Base-by-base conservation (phyloP, 1,140 invertebrate species). In the Brachionus angularis region DNA sequence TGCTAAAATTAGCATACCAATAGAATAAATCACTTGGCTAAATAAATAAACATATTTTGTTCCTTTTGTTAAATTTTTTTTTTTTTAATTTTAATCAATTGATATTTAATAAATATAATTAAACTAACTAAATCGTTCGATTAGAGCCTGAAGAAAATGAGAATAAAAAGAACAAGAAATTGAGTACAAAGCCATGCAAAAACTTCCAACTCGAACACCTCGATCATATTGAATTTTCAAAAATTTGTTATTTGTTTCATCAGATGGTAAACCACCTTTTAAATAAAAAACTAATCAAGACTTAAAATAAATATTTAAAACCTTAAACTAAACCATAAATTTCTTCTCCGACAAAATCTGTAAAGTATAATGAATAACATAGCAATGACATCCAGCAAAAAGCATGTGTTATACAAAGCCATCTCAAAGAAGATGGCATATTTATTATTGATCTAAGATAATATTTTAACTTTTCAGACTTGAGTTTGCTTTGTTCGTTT, bases 381-480 rank as follows among this genome's bases (percentile, higher is more conserved):
- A 96, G 91, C 69, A 96, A 89, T 0, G 92, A 91, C 91, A 94
- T 96, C 94, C 93, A 96, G 77, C 91, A 95, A 79, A 96, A 96
- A 0, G 96, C 84, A 83, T 96, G 96, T 0, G 93, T 96, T 2
- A 95, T 73, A 76, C 93, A 96, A 1, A 97, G 85, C 74, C 92
- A 86, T 36, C 88, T 84, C 69, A 97, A 82, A 1, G 90, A 93
- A 71, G 84, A 82, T 0, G 93, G 93, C 89, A 94, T 92, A 71
- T 87, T 84, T 0, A 96, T 76, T 29, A 96, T 95, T 3, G 93
- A 94, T 58, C 86, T 82, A 8, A 97, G 82, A 79, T 96, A 96
- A 74, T 92, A 86, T 27, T 77, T 78, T 7, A 85, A 75, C 7
- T 77, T 79, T 73, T 78, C 75, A 72, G 78, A 77, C 5, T 44